A percentile compares a stretch with the other conserved stretches of the same genome.
phyloP scores from a whole-genome alignment of 2,113 vertebrate genomes.

The Vulpes ferrilata region DNA sequence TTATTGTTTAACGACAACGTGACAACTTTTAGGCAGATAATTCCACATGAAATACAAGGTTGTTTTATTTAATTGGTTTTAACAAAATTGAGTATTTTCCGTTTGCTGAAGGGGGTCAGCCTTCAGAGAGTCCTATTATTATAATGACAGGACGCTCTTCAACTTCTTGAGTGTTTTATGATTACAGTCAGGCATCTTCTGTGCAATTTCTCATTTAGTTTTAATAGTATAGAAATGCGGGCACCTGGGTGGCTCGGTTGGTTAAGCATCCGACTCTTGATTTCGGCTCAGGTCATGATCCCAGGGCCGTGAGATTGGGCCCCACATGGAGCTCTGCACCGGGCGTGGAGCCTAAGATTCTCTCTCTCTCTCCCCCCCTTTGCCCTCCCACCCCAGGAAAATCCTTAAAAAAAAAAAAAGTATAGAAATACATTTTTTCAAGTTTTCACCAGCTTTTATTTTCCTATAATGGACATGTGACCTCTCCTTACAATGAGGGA shows the following conservation, averaged over 20 bases:
- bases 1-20: neutral
- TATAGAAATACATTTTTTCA: neutral
- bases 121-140: neutral
- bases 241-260: neutral
- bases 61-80: constrained; percentile 22
- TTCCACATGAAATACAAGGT: neutral
- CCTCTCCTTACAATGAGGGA: neutral
- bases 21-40: neutral
- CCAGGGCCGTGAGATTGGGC: neutral
- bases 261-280: neutral
- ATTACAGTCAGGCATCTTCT: neutral
- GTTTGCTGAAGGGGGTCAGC: neutral
- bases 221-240: neutral
- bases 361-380: neutral
- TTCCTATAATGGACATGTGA: neutral
- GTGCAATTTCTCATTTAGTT: neutral
- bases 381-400: neutral
- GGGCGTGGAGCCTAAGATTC: neutral
- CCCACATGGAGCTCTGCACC: neutral
- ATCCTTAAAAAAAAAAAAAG: neutral
- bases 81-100: neutral
- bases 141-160: neutral
- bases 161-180: neutral
- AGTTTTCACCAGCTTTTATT: neutral
- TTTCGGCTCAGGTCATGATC: neutral